phyloP scores from a whole-genome alignment of 1,140 invertebrate species.

The Neodiprion virginianus region DNA sequence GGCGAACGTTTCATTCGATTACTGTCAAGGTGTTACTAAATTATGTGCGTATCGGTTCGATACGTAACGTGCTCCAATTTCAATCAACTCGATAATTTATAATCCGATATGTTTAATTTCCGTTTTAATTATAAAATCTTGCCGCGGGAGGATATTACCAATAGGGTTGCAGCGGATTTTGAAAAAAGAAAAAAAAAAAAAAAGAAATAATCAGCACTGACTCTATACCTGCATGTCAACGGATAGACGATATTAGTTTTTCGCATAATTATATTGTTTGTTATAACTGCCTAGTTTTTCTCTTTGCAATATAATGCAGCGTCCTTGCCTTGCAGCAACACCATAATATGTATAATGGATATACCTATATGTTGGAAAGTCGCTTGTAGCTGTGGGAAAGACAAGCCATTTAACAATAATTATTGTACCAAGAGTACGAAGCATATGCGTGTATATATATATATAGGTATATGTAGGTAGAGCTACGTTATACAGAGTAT shows the following conservation, averaged over 20 bases:
- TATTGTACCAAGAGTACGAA: not conserved
- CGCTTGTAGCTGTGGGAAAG: not conserved
- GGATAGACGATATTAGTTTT: not conserved
- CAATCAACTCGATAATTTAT: not conserved
- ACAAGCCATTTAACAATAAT: slow-evolving; percentile 4
- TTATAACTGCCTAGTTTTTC: not conserved
- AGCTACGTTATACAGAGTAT: not conserved
- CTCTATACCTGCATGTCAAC: not conserved
- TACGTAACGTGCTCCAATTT: not conserved
- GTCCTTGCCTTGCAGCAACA: not conserved
- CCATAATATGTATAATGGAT: not conserved
- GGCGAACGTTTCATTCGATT: not conserved
- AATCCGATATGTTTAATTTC: too few relatives aligned
- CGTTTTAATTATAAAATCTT: too few relatives aligned
- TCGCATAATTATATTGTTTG: not conserved
- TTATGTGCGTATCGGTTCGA: not conserved
- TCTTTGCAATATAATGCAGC: not conserved
- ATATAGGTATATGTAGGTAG: too few relatives aligned
- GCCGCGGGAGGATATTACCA: too few relatives aligned
- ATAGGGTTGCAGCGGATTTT: too few relatives aligned
- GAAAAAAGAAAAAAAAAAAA: too few relatives aligned
- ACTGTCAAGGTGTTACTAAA: not conserved
- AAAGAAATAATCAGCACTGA: not conserved
- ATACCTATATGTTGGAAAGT: not conserved
- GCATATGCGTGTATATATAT: too few relatives aligned